These are phyloP conservation scores for Dromiciops gliroides DNA, from an alignment of 2,113 vertebrate genomes.

Conservation along the genomic window DNA sequence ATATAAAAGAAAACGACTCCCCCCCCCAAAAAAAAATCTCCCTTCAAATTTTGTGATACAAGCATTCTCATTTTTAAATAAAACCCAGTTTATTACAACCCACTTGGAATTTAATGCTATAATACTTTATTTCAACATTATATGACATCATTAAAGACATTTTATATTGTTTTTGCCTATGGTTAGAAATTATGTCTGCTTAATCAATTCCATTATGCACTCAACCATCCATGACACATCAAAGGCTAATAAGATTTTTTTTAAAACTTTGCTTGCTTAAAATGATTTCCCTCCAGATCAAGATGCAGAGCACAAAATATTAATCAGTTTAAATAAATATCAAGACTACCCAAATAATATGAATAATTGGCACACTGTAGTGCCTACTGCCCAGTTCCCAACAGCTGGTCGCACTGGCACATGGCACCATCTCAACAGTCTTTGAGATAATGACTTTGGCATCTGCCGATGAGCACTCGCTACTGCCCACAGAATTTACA, in stretches of 20 bases:
- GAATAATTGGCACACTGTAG: constrained; percentile 94
- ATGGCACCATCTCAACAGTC: constrained; percentile 94
- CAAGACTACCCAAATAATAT: constrained; percentile 94
- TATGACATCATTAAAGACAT: constrained; percentile 82
- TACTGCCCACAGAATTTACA: constrained; percentile 98
- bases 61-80: constrained; percentile 37
- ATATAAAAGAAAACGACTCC: not conserved
- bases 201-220: constrained; percentile 82
- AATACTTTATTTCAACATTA: constrained; percentile 74
- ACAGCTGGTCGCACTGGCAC: constrained; percentile 98
- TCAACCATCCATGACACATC: constrained; percentile 85
- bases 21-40: not conserved
- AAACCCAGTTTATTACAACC: constrained; percentile 55
- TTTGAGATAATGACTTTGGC: constrained; percentile 99
- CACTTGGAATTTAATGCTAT: constrained; percentile 66
- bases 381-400: constrained; percentile 92
- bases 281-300: constrained; percentile 89
- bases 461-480: constrained; percentile 93
- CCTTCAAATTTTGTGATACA: not conserved
- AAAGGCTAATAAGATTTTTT: constrained; percentile 83
- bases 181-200: constrained; percentile 83
- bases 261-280: constrained; percentile 85
- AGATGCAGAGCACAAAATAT: constrained; percentile 92
- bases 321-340: constrained; percentile 98
- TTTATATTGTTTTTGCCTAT: constrained; percentile 82